Conservation (phyloP, 2,888 invertebrate genomes). For the Epinotia ramella region DNA sequence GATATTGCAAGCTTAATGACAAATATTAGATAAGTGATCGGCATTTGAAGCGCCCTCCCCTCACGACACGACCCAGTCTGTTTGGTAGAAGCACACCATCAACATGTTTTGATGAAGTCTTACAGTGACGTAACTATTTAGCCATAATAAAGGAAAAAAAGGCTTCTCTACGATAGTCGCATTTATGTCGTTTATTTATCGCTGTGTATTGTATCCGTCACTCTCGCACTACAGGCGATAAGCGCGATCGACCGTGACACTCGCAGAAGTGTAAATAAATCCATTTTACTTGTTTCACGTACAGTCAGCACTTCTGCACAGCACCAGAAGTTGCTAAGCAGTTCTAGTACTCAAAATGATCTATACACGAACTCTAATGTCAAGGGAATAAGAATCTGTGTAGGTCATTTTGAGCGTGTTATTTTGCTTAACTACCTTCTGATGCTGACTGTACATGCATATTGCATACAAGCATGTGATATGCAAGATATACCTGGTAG, state of each 20-base stretch:
- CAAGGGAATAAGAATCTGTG: too few species aligned
- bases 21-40: neutral
- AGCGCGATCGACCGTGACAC: neutral
- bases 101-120: neutral
- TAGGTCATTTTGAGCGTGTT: too few species aligned
- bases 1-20: neutral
- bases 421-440: too few species aligned
- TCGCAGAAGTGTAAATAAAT: neutral
- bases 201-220: neutral
- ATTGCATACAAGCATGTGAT: too few species aligned
- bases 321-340: too few species aligned
- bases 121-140: neutral
- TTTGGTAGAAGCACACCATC: neutral
- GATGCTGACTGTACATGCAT: too few species aligned
- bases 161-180: neutral
- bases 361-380: too few species aligned
- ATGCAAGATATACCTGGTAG: too few species aligned
- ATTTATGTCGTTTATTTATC: slow-evolving; percentile 1
- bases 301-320: too few species aligned
- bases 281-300: neutral
- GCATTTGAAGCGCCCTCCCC: neutral
- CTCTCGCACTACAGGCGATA: neutral
- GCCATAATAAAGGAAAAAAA: neutral
- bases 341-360: too few species aligned
- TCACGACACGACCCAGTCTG: neutral